These are phyloP conservation scores for Pelecanoides urinatrix DNA, from an alignment of 2,113 vertebrate species.

Conservation along the genomic window DNA sequence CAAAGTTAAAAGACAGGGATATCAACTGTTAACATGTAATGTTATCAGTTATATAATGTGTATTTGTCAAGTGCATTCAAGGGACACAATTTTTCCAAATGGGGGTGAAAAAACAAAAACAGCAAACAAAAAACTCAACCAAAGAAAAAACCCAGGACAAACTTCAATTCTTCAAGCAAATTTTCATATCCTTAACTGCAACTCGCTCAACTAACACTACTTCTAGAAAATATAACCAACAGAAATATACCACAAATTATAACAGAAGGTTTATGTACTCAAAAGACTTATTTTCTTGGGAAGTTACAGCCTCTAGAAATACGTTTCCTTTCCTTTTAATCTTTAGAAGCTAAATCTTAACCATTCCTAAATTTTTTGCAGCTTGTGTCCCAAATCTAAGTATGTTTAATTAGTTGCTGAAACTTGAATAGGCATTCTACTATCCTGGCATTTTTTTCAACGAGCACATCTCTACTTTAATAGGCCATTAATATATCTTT, in stretches of 20 bases:
- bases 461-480: background rate
- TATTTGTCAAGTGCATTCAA: background rate
- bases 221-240: background rate
- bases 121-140: background rate
- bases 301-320: background rate
- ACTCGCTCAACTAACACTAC: background rate
- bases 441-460: background rate
- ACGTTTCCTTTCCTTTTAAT: background rate
- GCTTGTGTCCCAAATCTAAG: background rate
- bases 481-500: background rate
- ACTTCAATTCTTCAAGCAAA: background rate
- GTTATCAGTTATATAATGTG: rapidly evolving
- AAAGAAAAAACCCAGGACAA: background rate
- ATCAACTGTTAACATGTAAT: background rate
- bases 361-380: background rate
- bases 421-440: background rate
- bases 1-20: background rate
- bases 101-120: background rate
- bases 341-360: background rate
- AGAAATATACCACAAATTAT: background rate
- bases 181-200: background rate
- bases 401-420: background rate
- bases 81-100: background rate
- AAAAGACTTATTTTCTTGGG: background rate
- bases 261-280: background rate